These are phyloP conservation scores for Syngnathus scovelli DNA, from an alignment of 2,113 vertebrate genomes.

Conservation along the genomic window DNA sequence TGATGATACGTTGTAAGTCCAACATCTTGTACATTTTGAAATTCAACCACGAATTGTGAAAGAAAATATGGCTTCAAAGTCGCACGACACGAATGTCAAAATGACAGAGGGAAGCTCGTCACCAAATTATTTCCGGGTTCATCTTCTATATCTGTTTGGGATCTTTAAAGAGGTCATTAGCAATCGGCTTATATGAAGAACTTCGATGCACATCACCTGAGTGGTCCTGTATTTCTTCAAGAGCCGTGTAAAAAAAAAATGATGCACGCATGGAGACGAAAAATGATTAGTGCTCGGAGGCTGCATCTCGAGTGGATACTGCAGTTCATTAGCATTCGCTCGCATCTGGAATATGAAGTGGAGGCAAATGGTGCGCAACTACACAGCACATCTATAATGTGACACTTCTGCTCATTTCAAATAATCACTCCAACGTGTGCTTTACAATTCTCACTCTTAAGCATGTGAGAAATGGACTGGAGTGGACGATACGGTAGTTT, in stretches of 20 bases:
- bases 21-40: neutral
- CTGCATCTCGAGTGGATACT: constrained; percentile 39
- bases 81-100: neutral
- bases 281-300: constrained; percentile 29
- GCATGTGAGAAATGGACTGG: too few relatives aligned
- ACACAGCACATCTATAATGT: neutral
- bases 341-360: constrained; percentile 46
- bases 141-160: neutral
- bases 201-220: neutral
- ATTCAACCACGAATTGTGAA: neutral
- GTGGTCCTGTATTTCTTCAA: neutral
- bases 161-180: neutral
- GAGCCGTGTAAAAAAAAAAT: constrained; percentile 16
- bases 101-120: neutral
- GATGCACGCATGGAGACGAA: constrained; percentile 9
- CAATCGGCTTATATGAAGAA: neutral
- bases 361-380: constrained; percentile 8
- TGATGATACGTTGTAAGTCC: neutral
- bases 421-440: neutral
- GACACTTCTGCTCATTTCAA: neutral
- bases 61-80: neutral
- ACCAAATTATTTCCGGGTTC: neutral
- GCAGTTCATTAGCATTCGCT: constrained; percentile 58
- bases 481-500: too few relatives aligned
- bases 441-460: neutral